Evolutionary conservation across 2,888 invertebrate species (phyloP).

Genomic region (Auanema sp.): DNA sequence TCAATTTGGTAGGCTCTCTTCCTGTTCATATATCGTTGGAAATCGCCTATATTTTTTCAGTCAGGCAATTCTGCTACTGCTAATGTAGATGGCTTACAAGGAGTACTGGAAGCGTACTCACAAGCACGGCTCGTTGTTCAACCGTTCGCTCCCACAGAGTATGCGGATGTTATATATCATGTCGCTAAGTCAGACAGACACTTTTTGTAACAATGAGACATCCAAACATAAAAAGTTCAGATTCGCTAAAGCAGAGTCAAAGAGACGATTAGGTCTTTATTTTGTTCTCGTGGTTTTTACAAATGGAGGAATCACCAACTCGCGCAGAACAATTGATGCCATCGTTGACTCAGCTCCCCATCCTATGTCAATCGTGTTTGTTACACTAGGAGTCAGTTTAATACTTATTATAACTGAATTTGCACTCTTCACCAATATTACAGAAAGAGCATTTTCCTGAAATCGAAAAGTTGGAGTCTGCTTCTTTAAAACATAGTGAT

Average conservation of each 20-base stretch:
- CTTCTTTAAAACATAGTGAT: slow-evolving; percentile 36
- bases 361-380: slow-evolving; percentile 51
- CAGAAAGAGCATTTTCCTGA: slow-evolving; percentile 27
- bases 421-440: slow-evolving; percentile 3
- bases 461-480: slow-evolving; percentile 31
- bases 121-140: slow-evolving; percentile 67
- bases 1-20: slow-evolving; percentile 33
- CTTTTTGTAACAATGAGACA: not conserved
- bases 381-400: slow-evolving; percentile 36
- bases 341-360: slow-evolving; percentile 49
- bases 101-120: slow-evolving; percentile 69
- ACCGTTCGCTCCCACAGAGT: slow-evolving; percentile 72
- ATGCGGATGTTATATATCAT: slow-evolving; percentile 71
- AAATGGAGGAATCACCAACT: slow-evolving; percentile 46
- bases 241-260: slow-evolving; percentile 54
- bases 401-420: not conserved
- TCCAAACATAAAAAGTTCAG: slow-evolving; percentile 23
- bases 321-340: slow-evolving; percentile 45
- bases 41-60: slow-evolving; percentile 53
- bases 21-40: not conserved
- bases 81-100: slow-evolving; percentile 67
- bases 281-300: slow-evolving; percentile 55
- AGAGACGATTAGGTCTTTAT: slow-evolving; percentile 38
- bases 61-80: slow-evolving; percentile 70
- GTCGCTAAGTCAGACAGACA: slow-evolving; percentile 64